Percentiles rank a stretch among this genome's conserved stretches.
These are phyloP conservation scores for Oppia nitens DNA, from an alignment of 1,140 invertebrate species.

Conservation along the genomic window DNA sequence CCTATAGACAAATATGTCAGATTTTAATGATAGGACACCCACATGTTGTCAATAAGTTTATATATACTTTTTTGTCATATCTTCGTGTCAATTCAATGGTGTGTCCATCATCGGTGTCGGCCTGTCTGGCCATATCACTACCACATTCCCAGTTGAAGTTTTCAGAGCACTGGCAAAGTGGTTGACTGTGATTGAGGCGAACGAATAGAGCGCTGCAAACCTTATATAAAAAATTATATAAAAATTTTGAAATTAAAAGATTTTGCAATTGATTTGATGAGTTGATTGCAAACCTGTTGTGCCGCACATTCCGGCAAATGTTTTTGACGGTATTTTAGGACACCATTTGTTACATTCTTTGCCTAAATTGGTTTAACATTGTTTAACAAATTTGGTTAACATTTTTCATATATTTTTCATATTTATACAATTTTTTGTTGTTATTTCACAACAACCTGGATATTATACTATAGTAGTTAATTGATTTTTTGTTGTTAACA, in stretches of 20 bases:
- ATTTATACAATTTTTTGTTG: too few species aligned
- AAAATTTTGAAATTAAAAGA: too few species aligned
- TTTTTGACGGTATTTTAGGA: not conserved
- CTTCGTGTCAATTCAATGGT: slow-evolving; percentile 51
- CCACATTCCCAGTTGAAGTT: slow-evolving; percentile 74
- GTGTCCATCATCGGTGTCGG: slow-evolving; percentile 72
- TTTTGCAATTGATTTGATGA: too few species aligned
- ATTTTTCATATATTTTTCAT: too few species aligned
- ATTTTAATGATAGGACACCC: not conserved
- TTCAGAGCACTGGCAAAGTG: slow-evolving; percentile 68
- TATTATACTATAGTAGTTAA: too few species aligned
- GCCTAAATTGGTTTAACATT: too few species aligned
- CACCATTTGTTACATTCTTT: not conserved
- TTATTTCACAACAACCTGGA: too few species aligned
- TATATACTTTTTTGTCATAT: slow-evolving; percentile 18
- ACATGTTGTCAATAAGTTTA: not conserved
- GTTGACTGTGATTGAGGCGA: slow-evolving; percentile 74
- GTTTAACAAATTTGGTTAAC: too few species aligned
- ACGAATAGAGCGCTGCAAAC: slow-evolving; percentile 85
- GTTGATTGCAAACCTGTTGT: slow-evolving; percentile 81
- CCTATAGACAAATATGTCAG: slow-evolving; percentile 31
- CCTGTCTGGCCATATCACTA: slow-evolving; percentile 36
- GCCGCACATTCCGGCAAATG: slow-evolving; percentile 75
- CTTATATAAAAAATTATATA: too few species aligned
- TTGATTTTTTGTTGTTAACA: too few species aligned